Percentiles rank a stretch among this genome's conserved stretches.
phyloP scores from a whole-genome alignment of 1,140 invertebrate species.

The Aphis craccivora region DNA sequence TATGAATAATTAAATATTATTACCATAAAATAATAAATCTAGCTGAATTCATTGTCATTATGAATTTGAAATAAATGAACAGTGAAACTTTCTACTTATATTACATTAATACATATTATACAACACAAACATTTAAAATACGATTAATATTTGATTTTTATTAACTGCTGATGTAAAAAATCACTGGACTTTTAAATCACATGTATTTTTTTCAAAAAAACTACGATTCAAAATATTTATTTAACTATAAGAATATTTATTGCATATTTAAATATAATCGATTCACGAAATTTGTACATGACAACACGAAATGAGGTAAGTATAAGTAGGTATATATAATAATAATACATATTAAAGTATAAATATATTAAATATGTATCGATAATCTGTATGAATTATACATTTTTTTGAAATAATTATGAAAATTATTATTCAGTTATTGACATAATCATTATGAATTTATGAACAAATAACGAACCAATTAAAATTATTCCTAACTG shows the following conservation, averaged over 20 bases:
- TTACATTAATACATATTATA: background rate
- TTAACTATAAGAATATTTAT: background rate
- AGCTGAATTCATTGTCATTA: background rate
- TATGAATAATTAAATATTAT: constrained; percentile 21
- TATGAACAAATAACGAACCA: background rate
- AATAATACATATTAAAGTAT: background rate
- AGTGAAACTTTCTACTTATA: background rate
- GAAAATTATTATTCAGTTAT: background rate
- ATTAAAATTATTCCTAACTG: background rate
- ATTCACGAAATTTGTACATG: background rate
- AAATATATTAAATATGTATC: background rate
- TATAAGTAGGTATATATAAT: background rate
- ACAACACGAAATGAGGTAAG: background rate
- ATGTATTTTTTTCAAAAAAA: background rate
- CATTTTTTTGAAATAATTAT: background rate
- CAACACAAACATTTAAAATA: background rate
- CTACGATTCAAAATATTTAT: background rate
- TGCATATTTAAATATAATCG: background rate
- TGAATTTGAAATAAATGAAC: background rate
- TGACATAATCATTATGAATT: background rate
- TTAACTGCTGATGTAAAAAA: background rate
- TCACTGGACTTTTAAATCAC: background rate
- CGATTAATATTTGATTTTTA: background rate
- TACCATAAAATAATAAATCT: background rate
- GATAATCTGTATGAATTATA: background rate